Conservation (phyloP, 2,113 vertebrate genomes). For the Pseudois nayaur region DNA sequence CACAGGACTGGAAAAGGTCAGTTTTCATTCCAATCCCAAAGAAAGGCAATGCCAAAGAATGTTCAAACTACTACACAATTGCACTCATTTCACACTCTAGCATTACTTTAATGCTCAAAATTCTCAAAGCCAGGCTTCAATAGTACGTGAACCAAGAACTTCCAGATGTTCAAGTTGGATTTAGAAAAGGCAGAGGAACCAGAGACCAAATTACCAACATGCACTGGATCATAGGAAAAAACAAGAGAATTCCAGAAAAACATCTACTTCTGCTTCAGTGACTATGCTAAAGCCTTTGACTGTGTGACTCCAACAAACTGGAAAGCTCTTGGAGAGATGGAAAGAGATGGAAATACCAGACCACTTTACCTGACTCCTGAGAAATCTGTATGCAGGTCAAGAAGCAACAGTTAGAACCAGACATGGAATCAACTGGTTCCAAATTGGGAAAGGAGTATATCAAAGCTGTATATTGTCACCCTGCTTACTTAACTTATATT, state of each 20-base stretch:
- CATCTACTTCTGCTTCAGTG: neutral
- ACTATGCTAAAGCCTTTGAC: neutral
- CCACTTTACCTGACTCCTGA: neutral
- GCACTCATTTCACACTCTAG: neutral
- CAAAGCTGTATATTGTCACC: neutral
- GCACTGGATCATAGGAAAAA: neutral
- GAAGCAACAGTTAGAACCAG: neutral
- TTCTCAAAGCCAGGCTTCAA: neutral
- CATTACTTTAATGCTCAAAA: neutral
- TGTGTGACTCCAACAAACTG: neutral
- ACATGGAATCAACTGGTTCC: neutral
- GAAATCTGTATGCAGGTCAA: neutral
- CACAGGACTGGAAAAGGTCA: neutral
- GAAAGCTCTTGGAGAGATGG: neutral
- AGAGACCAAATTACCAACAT: neutral
- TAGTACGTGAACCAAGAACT: neutral
- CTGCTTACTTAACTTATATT: neutral
- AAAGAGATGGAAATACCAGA: neutral
- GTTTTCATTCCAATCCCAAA: neutral
- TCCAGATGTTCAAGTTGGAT: neutral
- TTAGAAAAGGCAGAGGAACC: neutral
- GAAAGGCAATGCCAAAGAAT: neutral
- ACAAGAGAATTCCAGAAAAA: neutral
- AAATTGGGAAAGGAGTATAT: neutral
- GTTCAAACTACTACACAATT: neutral